A percentile compares a stretch with the other conserved stretches of the same genome.
Evolutionary conservation across 2,888 invertebrate genomes (phyloP).

Genomic region (Malachius bipustulatus): DNA sequence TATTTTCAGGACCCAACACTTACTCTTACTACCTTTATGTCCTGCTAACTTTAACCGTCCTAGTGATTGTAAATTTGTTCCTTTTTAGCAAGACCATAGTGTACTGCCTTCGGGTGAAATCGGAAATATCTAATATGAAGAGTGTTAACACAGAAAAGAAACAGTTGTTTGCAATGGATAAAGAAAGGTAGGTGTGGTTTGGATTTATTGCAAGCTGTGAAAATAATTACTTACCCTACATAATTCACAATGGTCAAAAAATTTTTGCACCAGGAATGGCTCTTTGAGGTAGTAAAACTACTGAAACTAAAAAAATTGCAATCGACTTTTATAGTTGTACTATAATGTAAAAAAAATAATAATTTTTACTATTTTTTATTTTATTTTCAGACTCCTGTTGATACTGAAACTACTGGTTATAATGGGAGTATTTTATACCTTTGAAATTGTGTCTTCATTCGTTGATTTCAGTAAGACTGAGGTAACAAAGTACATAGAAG

Average conservation of each 20-base stretch:
- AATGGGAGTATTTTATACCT: constrained; percentile 66
- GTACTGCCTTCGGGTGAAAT: constrained; percentile 60
- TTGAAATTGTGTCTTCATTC: constrained; percentile 52
- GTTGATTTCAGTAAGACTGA: constrained; percentile 42
- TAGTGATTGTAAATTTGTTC: constrained; percentile 51
- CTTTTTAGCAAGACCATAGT: constrained; percentile 57
- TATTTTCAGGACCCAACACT: constrained; percentile 21
- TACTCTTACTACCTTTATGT: constrained; percentile 24
- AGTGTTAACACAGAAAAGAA: constrained; percentile 43
- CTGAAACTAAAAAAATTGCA: too few relatives aligned
- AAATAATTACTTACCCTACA: too few relatives aligned
- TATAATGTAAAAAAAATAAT: constrained; percentile 9
- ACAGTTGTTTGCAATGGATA: constrained; percentile 5
- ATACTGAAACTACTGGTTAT: constrained; percentile 65
- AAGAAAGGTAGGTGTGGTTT: background rate
- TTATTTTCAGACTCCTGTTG: constrained; percentile 48
- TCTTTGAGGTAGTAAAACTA: too few relatives aligned
- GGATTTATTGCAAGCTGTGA: constrained; percentile 25
- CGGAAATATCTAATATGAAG: constrained; percentile 59
- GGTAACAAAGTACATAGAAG: constrained; percentile 32
- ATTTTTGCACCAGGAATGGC: too few relatives aligned
- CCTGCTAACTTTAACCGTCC: constrained; percentile 46
- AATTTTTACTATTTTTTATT: constrained; percentile 10
- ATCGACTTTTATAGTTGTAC: background rate
- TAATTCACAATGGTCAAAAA: too few relatives aligned